Evolutionary conservation across 1,140 invertebrate species (phyloP), one percentile per base, ranked within the genome.

Genomic region (Leptopilina boulardi): DNA sequence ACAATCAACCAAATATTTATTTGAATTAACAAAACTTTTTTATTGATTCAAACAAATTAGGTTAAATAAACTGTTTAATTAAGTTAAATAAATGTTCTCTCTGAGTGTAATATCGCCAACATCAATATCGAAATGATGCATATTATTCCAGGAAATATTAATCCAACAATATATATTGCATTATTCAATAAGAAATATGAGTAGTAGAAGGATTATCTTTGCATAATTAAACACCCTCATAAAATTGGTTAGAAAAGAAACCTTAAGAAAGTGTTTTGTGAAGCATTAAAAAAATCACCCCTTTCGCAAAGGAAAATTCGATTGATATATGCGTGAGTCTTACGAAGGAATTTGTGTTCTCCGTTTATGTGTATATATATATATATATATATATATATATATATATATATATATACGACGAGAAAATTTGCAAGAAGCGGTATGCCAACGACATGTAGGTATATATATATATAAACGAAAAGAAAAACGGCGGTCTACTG

Each of bases 341-440:
- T 66, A 3, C 4, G 4, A 30, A 66, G 23, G 59, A 66, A 66
- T 30, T 66, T 23, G 59, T 66, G 59, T 23, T 66, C 54, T 19
- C 54, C 19, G 19, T 56, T n/a, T n/a, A n/a, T 34, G 30, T 38
- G 34, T 38, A 38, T 9, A 38, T 38, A 38, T 38, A 38, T 38
- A 2, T 34, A 34, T 8, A 38, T 8, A 38, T 9, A 66, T n/a
- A n/a, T n/a, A n/a, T n/a, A n/a, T 34, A 6, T 38, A 9, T 38
- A 38, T 9, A 38, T 38, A 38, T 38, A 38, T 38, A 2, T 34
- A 34, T 8, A 38, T 8, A 38, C 34, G 30, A 66, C 26, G 59
- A 66, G 26, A n/a, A 66, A 66, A 66, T 66, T 66, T 30, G 59
- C 59, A 66, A 66, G 59, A 66, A 66, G 59, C 59, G 59, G 59